These are phyloP conservation scores for Aphelenchoides fujianensis DNA, from an alignment of 1,140 invertebrate genomes.

Conservation along the genomic window DNA sequence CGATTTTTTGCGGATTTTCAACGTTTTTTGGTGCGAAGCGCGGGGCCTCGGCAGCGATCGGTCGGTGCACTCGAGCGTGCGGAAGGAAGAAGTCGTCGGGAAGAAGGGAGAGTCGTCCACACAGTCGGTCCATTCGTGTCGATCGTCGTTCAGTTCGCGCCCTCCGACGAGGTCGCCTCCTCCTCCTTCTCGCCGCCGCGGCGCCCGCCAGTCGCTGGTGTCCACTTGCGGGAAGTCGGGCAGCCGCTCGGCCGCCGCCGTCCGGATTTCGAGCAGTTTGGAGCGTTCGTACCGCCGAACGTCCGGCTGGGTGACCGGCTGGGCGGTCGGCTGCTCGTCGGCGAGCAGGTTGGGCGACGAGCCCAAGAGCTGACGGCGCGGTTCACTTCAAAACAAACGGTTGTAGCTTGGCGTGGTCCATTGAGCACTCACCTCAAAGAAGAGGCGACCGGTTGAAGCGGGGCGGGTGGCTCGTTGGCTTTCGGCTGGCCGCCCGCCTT, in stretches of 20 bases:
- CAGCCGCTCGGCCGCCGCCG: neutral
- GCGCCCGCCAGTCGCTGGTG: neutral
- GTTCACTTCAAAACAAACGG: slow-evolving; percentile 3
- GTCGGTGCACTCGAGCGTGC: neutral
- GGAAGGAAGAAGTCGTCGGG: neutral
- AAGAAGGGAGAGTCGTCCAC: too few species aligned
- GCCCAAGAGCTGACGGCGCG: neutral
- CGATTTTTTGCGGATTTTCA: neutral
- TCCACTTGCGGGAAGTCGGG: neutral
- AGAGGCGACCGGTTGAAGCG: neutral
- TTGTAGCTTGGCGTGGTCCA: neutral
- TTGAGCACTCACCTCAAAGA: slow-evolving; percentile 5
- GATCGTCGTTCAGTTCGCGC: too few species aligned
- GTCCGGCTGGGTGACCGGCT: neutral
- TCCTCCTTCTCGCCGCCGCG: neutral
- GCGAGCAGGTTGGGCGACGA: slow-evolving; percentile 3
- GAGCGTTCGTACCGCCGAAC: neutral
- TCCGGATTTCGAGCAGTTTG: neutral
- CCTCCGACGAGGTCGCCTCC: too few species aligned
- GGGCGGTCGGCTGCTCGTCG: too few species aligned
- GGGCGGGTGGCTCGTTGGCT: neutral
- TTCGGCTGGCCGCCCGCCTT: neutral
- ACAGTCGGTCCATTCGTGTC: neutral
- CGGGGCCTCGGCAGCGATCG: neutral
- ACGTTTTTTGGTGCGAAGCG: too few species aligned